Conservation (phyloP, 2,797 vertebrate species). For the Notolepis coatsorum region DNA sequence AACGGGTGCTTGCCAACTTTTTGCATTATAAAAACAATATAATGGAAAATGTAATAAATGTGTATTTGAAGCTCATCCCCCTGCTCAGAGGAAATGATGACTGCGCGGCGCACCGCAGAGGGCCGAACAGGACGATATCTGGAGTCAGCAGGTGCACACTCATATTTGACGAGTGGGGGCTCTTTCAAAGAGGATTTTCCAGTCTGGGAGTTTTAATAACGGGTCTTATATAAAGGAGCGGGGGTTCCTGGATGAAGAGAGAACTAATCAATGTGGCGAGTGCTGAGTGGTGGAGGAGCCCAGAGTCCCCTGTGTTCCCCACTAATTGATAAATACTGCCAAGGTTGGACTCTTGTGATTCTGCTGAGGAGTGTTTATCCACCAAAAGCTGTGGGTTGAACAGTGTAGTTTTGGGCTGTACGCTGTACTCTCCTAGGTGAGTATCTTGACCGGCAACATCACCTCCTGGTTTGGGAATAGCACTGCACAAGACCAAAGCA, state of each 20-base stretch:
- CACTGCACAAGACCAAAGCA: too few species aligned
- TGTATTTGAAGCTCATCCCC: conserved; percentile 12
- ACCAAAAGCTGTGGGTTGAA: conserved; percentile 28
- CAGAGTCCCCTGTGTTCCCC: conserved; percentile 58
- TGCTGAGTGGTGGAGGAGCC: conserved; percentile 71
- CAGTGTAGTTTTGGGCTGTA: not conserved
- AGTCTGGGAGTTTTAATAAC: conserved; percentile 66
- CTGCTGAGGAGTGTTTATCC: conserved; percentile 60
- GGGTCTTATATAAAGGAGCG: conserved; percentile 36
- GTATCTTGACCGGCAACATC: too few species aligned
- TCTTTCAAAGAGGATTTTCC: conserved; percentile 68
- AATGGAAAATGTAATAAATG: conserved; percentile 34
- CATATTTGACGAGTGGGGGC: conserved; percentile 58
- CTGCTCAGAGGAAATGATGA: conserved; percentile 12
- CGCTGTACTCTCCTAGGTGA: conserved; percentile 18
- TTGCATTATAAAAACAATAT: conserved; percentile 25
- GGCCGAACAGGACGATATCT: conserved; percentile 38
- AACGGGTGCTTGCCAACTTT: not conserved
- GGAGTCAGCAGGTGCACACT: conserved; percentile 65
- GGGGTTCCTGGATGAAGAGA: conserved; percentile 61
- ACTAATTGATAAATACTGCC: conserved; percentile 73
- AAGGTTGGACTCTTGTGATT: conserved; percentile 54
- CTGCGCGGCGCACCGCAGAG: conserved; percentile 33
- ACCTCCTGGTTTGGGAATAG: too few species aligned
- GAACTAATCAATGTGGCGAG: conserved; percentile 72